These are phyloP conservation scores for Graphium colonna DNA, from an alignment of 2,888 invertebrate genomes.

Conservation along the genomic window DNA sequence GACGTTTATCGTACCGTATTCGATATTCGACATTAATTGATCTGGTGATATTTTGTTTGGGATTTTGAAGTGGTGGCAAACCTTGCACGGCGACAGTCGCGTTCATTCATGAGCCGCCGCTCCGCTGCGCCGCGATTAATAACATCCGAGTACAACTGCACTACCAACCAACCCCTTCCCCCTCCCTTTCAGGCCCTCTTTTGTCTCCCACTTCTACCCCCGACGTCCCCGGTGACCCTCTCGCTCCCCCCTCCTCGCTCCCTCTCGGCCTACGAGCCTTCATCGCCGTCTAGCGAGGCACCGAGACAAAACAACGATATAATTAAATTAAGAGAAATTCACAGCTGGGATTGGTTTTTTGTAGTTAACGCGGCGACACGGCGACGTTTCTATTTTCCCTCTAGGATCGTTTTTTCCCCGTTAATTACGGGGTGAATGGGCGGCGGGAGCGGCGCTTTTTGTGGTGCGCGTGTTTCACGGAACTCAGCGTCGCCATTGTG, in stretches of 20 bases:
- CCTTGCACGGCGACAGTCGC: not conserved
- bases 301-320: constrained; percentile 57
- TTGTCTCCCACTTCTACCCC: constrained; percentile 19
- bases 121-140: constrained; percentile 25
- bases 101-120: constrained; percentile 23
- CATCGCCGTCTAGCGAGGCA: constrained; percentile 33
- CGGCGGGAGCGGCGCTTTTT: constrained; percentile 35
- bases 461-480: constrained; percentile 66
- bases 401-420: constrained; percentile 63
- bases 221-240: not conserved
- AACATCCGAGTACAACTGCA: constrained; percentile 1
- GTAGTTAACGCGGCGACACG: constrained; percentile 48
- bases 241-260: constrained; percentile 6
- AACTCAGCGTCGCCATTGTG: constrained; percentile 31
- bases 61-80: no score
- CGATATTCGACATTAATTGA: no score
- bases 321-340: constrained; percentile 69
- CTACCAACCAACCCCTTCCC: constrained; percentile 4
- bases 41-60: not conserved
- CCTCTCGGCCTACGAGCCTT: constrained; percentile 1
- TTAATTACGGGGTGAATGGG: constrained; percentile 74
- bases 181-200: no score
- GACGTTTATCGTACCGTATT: not conserved
- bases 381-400: constrained; percentile 72
- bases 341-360: constrained; percentile 52